phyloP scores from a whole-genome alignment of 2,888 invertebrate genomes.

The Orthosia gracilis region DNA sequence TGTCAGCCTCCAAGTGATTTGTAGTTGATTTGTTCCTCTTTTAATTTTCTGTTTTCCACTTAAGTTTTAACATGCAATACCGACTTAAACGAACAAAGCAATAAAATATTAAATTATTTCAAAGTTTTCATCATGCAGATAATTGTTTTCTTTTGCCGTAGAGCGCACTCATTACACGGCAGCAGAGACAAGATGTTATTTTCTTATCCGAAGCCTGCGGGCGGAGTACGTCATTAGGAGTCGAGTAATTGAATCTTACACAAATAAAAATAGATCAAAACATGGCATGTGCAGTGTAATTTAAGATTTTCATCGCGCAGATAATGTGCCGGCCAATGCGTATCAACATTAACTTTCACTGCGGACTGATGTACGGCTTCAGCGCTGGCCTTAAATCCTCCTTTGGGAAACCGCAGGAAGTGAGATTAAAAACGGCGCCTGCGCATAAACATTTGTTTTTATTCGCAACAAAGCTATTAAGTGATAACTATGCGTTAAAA shows the following conservation, averaged over 20 bases:
- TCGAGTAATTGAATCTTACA: slow-evolving; percentile 86
- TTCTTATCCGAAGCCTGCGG: slow-evolving; percentile 76
- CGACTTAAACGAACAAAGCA: slow-evolving; percentile 50
- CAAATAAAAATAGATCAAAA: slow-evolving; percentile 85
- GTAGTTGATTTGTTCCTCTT: slow-evolving; percentile 42
- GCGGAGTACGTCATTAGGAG: slow-evolving; percentile 78
- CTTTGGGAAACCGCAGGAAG: slow-evolving; percentile 87
- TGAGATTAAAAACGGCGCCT: slow-evolving; percentile 75
- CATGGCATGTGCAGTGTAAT: slow-evolving; percentile 85
- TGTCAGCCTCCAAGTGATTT: slow-evolving; percentile 40
- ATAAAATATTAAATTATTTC: slow-evolving; percentile 57
- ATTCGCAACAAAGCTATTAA: slow-evolving; percentile 70
- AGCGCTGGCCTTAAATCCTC: slow-evolving; percentile 85
- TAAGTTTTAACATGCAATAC: slow-evolving; percentile 56
- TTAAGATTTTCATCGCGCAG: slow-evolving; percentile 87
- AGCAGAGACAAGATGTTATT: slow-evolving; percentile 77
- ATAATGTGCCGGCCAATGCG: slow-evolving; percentile 85
- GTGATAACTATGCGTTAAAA: slow-evolving; percentile 69
- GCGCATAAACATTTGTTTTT: slow-evolving; percentile 72
- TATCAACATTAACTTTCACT: slow-evolving; percentile 89
- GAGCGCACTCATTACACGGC: slow-evolving; percentile 74
- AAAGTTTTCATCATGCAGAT: slow-evolving; percentile 61
- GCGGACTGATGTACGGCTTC: slow-evolving; percentile 69
- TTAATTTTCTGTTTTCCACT: slow-evolving; percentile 48
- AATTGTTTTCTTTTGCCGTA: slow-evolving; percentile 73